Percentiles rank a stretch among this genome's conserved stretches.
phyloP scores from a whole-genome alignment of 2,113 vertebrate species.

The Progne subis region DNA sequence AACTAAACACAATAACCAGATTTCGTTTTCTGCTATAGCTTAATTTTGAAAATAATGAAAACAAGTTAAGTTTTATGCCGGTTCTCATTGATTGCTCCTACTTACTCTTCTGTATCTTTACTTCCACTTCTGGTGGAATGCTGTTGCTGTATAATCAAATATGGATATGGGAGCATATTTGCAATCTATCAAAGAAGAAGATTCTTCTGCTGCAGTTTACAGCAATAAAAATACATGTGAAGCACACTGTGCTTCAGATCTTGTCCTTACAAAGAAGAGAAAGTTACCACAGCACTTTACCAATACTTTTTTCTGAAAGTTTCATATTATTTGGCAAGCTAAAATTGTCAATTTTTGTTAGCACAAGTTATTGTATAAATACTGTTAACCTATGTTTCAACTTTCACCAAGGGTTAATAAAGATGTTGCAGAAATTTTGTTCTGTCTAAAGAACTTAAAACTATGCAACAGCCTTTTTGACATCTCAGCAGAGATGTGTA shows the following conservation, averaged over 20 bases:
- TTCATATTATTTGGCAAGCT: constrained; percentile 56
- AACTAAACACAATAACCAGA: constrained; percentile 37
- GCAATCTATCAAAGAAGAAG: constrained; percentile 27
- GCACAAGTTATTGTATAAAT: constrained; percentile 73
- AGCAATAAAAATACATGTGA: constrained; percentile 33
- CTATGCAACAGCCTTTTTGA: constrained; percentile 87
- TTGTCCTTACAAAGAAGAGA: constrained; percentile 46
- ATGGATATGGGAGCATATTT: constrained; percentile 39
- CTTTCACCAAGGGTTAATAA: constrained; percentile 87
- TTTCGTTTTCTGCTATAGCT: constrained; percentile 33
- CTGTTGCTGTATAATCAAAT: constrained; percentile 46
- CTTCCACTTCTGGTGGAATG: constrained; percentile 41
- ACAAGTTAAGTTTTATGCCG: constrained; percentile 64
- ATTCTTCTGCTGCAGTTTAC: constrained; percentile 40
- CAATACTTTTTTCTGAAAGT: constrained; percentile 61
- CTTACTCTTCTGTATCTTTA: constrained; percentile 54
- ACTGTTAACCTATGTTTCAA: constrained; percentile 82
- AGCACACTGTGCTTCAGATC: constrained; percentile 30
- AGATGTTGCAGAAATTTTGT: constrained; percentile 83
- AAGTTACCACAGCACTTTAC: constrained; percentile 62
- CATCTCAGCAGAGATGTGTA: constrained; percentile 90
- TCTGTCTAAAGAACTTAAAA: constrained; percentile 84
- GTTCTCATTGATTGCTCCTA: constrained; percentile 57
- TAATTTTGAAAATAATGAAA: constrained; percentile 71
- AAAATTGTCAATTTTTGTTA: constrained; percentile 71